Base-by-base conservation (phyloP, 2,888 invertebrate genomes). In the Callyntrura sp. region DNA sequence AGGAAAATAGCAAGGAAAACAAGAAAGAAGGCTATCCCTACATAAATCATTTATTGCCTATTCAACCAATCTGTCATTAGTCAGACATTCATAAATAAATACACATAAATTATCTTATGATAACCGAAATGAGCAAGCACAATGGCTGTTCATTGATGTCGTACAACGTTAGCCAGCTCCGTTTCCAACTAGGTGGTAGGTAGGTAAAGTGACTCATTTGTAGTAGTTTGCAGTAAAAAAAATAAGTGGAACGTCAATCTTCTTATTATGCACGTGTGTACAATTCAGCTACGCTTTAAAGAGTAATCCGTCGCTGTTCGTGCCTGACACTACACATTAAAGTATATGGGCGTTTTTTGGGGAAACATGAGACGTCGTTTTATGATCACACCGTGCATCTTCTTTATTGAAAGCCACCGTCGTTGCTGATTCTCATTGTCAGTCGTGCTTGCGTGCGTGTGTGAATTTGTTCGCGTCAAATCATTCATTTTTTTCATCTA, bases 41-140 rank as follows among this genome's bases (percentile, higher is more conserved):
- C 12, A 76, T 88, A 88, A 88, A 88, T 88, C 83, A 88, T 78
- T 81, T 82, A 88, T 82, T 82, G 17, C 82, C 57, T 70, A 51
- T 65, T 82, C 70, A 85, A 43, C 12, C n/a, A 17, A 73, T 57
- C n/a, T 76, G 73, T 73, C 73, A 73, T 84, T 73, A 28, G 70
- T 43, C 5, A 3, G 35, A 51, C n/a, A 45, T 76, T 28, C 73
- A 88, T 88, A 88, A 83, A 83, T 88, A 76, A 82, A 88, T 83
- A 73, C n/a, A n/a, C 57, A 81, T 87, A 86, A 85, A 86, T 57
- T 86, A 51, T 51, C 55, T 14, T 14, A 35, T 35, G 12, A 4
- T n/a, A 0, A 60, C 60, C 65, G 48, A 14, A 23, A 23, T 82
- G 62, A 35, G 17, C 9, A 35, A 25, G 23, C 23, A 65, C 23